A percentile compares a stretch with the other conserved stretches of the same genome.
Evolutionary conservation across 1,140 invertebrate genomes (phyloP).

Genomic region (Belonocnema kinseyi): DNA sequence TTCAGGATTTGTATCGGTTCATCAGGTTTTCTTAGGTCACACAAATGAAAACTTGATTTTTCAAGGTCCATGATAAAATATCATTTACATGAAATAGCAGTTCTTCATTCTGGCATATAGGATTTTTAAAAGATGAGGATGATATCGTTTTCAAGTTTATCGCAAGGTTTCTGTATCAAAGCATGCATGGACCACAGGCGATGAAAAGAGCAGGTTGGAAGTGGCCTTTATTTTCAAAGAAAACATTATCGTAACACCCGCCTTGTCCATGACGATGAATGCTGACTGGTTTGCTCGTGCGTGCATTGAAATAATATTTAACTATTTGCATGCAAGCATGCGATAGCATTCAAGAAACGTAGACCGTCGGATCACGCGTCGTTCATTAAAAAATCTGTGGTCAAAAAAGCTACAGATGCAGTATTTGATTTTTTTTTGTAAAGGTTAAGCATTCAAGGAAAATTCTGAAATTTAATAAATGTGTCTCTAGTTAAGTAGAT

Average conservation of each 20-base stretch:
- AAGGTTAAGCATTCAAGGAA: neutral
- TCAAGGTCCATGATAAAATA: neutral
- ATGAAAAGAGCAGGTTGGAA: conserved; percentile 54
- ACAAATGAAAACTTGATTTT: conserved; percentile 19
- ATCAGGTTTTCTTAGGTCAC: conserved; percentile 6
- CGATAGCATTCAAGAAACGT: conserved; percentile 20
- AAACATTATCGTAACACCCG: conserved; percentile 58
- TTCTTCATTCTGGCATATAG: neutral
- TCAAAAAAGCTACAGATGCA: neutral
- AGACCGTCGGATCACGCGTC: conserved; percentile 18
- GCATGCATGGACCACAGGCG: conserved; percentile 47
- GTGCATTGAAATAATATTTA: conserved; percentile 32
- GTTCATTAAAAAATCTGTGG: neutral
- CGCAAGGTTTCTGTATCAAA: conserved; percentile 16
- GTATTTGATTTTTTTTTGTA: neutral
- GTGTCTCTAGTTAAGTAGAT: neutral
- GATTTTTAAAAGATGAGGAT: neutral
- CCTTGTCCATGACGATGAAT: conserved; percentile 33
- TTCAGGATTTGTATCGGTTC: conserved; percentile 25
- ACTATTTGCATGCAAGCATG: conserved; percentile 31
- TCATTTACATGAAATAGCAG: neutral
- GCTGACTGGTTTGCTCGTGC: conserved; percentile 27
- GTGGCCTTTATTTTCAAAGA: conserved; percentile 61
- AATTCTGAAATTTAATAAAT: neutral
- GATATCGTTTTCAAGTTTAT: neutral